Evolutionary conservation across 2,888 invertebrate genomes (phyloP), one percentile per base, ranked within the genome.

Genomic region (Parochlus steinenii): DNA sequence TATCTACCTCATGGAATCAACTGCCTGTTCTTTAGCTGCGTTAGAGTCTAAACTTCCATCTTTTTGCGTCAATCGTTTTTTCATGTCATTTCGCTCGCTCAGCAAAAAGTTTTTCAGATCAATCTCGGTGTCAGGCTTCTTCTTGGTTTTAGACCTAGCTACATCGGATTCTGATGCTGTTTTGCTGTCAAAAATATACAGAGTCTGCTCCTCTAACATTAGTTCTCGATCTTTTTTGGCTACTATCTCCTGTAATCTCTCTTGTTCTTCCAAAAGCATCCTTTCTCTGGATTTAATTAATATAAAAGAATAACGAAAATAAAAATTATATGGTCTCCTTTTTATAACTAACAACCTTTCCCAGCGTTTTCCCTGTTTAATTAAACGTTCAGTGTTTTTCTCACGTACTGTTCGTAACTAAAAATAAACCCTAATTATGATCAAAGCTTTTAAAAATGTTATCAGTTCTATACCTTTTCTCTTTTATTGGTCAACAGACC

Each of bases 401-500:
- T 58, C 56, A 5, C 56, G 53, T 31, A 48, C 53, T 3, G 59
- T 59, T 46, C 56, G 58, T 7, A 59, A 40, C 58, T 58, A 34
- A 20, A 16, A 24, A 11, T n/a, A 10, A 16, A 11, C 32, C 20
- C 20, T 17, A 24, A 14, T 7, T 10, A n/a, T 17, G 22, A 6
- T 28, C 22, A 16, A 20, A 11, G 10, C 11, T 17, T 23, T n/a
- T 18, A 12, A 25, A 23, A 16, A 23, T 28, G 22, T 23, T 14
- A 28, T 26, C n/a, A 25, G 19, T 19, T 37, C n/a, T 39, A 4
- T 47, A 65, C 66, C 58, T 64, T 65, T 4, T 63, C 58, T 38
- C 67, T 55, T 41, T 62, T 52, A 41, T 61, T 63, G 8, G 55
- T 55, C 40, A 65, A 63, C 40, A 66, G 50, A 37, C 56, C 49